A percentile compares a stretch with the other conserved stretches of the same genome.
Conservation (phyloP, 2,888 invertebrate genomes). For the Agonopterix arenella region DNA sequence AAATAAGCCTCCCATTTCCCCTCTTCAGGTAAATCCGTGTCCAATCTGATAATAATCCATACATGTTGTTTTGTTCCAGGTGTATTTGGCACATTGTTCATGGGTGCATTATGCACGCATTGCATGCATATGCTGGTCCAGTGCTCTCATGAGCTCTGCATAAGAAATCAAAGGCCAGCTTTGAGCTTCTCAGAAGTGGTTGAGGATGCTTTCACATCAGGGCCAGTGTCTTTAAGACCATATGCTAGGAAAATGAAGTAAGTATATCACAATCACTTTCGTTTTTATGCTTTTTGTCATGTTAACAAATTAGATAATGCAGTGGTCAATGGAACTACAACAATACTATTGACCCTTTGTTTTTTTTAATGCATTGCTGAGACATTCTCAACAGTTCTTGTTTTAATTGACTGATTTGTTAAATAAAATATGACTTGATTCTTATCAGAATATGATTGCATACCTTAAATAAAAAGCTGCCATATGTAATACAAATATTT, state of each 20-base stretch:
- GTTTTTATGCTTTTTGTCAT: not conserved
- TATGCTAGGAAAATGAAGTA: slow-evolving; percentile 80
- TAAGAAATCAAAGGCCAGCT: slow-evolving; percentile 80
- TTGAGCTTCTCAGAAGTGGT: slow-evolving; percentile 89
- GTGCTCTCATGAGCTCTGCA: slow-evolving; percentile 85
- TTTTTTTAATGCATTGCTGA: no score
- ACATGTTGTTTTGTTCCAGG: slow-evolving; percentile 60
- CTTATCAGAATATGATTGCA: no score
- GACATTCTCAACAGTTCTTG: no score
- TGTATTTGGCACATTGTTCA: slow-evolving; percentile 85
- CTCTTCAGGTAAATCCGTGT: no score
- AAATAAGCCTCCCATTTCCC: no score
- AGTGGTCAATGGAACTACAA: no score
- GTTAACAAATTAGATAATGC: not conserved
- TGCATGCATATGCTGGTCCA: slow-evolving; percentile 92
- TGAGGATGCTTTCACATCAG: slow-evolving; percentile 85
- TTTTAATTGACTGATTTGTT: no score
- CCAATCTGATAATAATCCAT: no score
- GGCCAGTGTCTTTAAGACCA: slow-evolving; percentile 80
- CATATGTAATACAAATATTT: no score
- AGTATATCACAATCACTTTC: slow-evolving; percentile 25
- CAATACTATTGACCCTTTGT: no score
- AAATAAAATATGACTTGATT: no score
- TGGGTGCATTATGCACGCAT: slow-evolving; percentile 93
- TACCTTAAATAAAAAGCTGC: no score